These are phyloP conservation scores for Cathartes aura DNA, from an alignment of 2,113 vertebrate genomes.

Conservation along the genomic window DNA sequence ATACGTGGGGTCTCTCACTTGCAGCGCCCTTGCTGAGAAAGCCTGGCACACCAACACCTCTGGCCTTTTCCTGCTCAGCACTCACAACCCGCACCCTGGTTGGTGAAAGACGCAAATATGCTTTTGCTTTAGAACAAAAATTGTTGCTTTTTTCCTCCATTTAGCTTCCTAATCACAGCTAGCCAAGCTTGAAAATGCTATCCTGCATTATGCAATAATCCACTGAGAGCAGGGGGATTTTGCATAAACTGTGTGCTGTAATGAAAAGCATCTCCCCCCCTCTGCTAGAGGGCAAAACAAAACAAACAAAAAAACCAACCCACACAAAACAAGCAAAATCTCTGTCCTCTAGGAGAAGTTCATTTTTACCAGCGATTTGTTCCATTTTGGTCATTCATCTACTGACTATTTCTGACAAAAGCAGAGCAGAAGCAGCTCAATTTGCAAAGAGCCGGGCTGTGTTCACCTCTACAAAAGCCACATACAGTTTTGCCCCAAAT, in stretches of 20 bases:
- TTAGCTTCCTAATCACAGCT: slow-evolving; percentile 47
- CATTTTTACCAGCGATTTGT: slow-evolving; percentile 29
- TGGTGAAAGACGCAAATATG: not conserved
- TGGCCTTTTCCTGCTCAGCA: not conserved
- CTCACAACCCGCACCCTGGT: not conserved
- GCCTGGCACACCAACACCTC: not conserved
- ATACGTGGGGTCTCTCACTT: fast-evolving
- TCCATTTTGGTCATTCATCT: not conserved
- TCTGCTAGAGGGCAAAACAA: not conserved
- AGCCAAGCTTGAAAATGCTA: slow-evolving; percentile 38
- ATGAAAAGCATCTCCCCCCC: not conserved
- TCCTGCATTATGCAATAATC: slow-evolving; percentile 53
- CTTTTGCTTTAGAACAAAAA: slow-evolving; percentile 5
- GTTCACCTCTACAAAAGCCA: not conserved
- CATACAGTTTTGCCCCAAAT: not conserved
- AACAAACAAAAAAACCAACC: not conserved
- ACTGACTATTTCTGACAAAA: not conserved
- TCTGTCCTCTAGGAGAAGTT: not conserved
- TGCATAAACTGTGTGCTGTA: not conserved
- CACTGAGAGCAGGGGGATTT: not conserved
- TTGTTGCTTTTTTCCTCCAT: not conserved
- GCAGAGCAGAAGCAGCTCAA: not conserved
- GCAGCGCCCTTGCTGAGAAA: not conserved
- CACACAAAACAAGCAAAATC: slow-evolving; percentile 22
- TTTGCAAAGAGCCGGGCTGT: not conserved